phyloP scores from a whole-genome alignment of 1,140 invertebrate genomes.

The Saccostrea echinata region DNA sequence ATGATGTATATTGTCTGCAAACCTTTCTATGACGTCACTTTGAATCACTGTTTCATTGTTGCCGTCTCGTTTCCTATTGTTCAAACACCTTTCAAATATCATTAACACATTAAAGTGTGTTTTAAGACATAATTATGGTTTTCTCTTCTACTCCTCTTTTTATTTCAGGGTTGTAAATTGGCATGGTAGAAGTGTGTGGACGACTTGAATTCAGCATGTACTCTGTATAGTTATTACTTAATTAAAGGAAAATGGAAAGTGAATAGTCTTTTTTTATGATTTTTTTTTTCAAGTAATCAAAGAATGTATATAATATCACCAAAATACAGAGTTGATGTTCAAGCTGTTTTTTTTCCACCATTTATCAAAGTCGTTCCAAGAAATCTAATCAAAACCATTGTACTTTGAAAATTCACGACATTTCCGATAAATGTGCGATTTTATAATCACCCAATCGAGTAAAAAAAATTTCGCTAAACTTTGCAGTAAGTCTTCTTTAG shows the following conservation, averaged over 20 bases:
- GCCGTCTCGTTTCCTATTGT: constrained; percentile 21
- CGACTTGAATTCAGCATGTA: background rate
- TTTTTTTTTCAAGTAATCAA: no score
- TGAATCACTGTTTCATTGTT: constrained; percentile 12
- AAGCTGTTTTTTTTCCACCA: no score
- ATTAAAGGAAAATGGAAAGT: background rate
- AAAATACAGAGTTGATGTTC: no score
- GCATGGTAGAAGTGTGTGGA: background rate
- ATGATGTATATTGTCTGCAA: constrained; percentile 22
- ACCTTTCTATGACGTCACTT: background rate
- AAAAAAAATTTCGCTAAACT: no score
- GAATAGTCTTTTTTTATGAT: background rate
- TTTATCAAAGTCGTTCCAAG: no score
- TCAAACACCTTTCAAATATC: constrained; percentile 35
- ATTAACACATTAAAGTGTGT: constrained; percentile 21
- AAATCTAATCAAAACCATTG: no score
- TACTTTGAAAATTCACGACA: no score
- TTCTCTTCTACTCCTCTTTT: background rate
- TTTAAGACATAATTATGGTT: constrained; percentile 24
- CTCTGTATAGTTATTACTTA: background rate
- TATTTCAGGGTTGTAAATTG: constrained; percentile 12
- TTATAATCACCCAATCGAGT: no score
- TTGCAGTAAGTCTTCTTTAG: no score
- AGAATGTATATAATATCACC: no score
- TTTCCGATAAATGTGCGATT: no score